These are phyloP conservation scores for Antechinus stuartii DNA, from an alignment of 2,113 vertebrate genomes.

Conservation along the genomic window DNA sequence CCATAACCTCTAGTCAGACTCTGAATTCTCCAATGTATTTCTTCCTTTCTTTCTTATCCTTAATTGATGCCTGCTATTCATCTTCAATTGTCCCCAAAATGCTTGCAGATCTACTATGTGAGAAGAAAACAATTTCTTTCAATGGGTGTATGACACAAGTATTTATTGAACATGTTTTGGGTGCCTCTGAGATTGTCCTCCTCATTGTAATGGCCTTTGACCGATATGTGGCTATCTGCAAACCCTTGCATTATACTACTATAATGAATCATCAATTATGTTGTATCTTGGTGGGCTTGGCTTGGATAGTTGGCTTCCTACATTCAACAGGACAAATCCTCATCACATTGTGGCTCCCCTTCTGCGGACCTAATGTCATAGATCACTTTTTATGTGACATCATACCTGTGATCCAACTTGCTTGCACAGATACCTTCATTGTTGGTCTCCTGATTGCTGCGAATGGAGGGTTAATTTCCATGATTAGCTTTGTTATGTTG, in stretches of 20 bases:
- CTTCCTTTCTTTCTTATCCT: conserved; percentile 47
- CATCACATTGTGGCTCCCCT: conserved; percentile 41
- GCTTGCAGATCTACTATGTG: conserved; percentile 26
- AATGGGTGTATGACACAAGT: conserved; percentile 37
- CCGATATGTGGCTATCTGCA: conserved; percentile 59
- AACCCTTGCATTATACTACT: conserved; percentile 55
- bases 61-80: conserved; percentile 54
- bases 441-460: conserved; percentile 27
- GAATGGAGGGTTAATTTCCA: conserved; percentile 34
- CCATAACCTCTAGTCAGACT: neutral
- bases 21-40: conserved; percentile 52
- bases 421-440: conserved; percentile 40
- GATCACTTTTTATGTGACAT: conserved; percentile 48
- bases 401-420: conserved; percentile 48
- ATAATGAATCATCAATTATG: conserved; percentile 31
- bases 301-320: conserved; percentile 47
- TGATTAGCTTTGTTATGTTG: conserved; percentile 46
- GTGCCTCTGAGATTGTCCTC: conserved; percentile 54
- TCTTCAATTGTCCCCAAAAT: conserved; percentile 57
- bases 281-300: conserved; percentile 2
- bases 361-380: conserved; percentile 50
- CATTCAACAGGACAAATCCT: conserved; percentile 45
- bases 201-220: conserved; percentile 67
- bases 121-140: conserved; percentile 37
- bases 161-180: conserved; percentile 37